Evolutionary conservation across 2,888 invertebrate species (phyloP), one percentile per base, ranked within the genome.

Genomic region (Choreutis nemorana): DNA sequence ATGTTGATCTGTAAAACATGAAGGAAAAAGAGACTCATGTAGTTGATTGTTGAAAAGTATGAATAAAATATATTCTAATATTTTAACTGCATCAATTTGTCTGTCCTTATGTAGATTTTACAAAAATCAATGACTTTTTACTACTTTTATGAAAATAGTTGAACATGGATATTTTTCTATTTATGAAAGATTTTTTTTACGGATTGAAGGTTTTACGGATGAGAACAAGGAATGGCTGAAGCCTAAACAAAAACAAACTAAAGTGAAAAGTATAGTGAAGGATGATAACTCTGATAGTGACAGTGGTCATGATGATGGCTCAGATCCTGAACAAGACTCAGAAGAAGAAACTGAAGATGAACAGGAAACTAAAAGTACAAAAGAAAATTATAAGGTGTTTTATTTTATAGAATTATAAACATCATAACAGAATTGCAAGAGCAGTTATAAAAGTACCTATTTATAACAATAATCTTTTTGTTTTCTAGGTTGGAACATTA

Each of bases 211-310:
- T 16, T 88, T 84, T 42, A 83, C 85, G 23, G 90, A 90, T 73
- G 86, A 89, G 9, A 90, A 90, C 47, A 82, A 83, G 31, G 68
- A 75, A 14, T 90, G 89, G 89, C 55, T 89, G 21, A 89, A 83
- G 48, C 85, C 83, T 1, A 86, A 85, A 51, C 62, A 73, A 37
- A 70, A 61, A 49, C 81, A 61, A 55, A 32, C 32, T 3, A 67
- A 52, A 52, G 42, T 37, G 42, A 81, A 61, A 55, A 32, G 31
- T 3, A 67, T 52, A 52, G 42, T 37, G 42, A 47, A 50, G 16
- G 39, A 50, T 31, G 26, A 39, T 14, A 44, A 51, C n/a, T 36
- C 46, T 2, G 60, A 60, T 9, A 59, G 54, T 47, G 54, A 60
- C 24, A 55, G 51, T 45, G 55, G 54, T 3, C 45, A 66, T 28